Percentiles rank a stretch among this genome's conserved stretches.
These are phyloP conservation scores for Rhabdomys dilectus DNA, from an alignment of 2,113 vertebrate genomes.

Conservation along the genomic window DNA sequence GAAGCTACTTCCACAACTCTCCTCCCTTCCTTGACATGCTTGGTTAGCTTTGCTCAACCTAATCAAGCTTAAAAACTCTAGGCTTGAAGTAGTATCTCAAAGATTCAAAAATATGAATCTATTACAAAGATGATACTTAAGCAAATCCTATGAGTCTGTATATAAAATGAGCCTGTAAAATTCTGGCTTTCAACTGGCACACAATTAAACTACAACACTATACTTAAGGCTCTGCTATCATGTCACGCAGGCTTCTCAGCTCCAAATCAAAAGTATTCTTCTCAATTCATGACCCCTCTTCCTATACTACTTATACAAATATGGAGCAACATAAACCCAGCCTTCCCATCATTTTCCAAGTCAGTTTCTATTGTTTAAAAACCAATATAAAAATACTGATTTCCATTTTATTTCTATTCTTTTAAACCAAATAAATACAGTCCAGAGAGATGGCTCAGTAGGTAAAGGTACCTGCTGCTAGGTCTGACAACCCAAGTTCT, in stretches of 20 bases:
- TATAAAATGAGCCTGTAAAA: conserved; percentile 27
- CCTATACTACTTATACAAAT: neutral
- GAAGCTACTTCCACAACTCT: neutral
- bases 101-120: conserved; percentile 32
- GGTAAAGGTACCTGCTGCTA: neutral
- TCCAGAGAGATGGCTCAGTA: neutral
- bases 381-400: neutral
- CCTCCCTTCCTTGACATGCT: neutral
- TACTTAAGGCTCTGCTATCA: neutral
- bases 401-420: neutral
- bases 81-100: neutral
- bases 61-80: neutral
- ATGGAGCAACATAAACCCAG: neutral
- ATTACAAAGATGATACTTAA: conserved; percentile 17
- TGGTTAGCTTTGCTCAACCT: neutral
- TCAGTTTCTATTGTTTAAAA: conserved; percentile 18
- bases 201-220: neutral
- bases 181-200: conserved; percentile 14
- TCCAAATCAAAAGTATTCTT: neutral
- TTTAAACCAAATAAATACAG: neutral
- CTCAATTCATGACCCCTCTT: neutral
- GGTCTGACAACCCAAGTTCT: neutral
- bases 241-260: neutral
- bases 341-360: conserved; percentile 12
- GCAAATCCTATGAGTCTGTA: neutral